Base-by-base conservation (phyloP, 2,888 invertebrate genomes). In the Zele albiditarsus region DNA sequence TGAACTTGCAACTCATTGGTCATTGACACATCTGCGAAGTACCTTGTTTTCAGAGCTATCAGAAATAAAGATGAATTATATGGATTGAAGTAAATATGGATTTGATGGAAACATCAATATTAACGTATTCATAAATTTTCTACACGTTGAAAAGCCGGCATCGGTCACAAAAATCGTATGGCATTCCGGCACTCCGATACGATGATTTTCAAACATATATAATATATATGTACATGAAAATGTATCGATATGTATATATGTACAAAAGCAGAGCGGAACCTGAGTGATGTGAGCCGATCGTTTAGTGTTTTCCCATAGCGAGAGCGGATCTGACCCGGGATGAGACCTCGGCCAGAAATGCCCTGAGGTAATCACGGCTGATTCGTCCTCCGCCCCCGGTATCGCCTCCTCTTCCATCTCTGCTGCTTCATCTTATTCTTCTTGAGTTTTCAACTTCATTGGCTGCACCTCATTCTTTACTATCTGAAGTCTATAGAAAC, bases 241-340 rank as follows among this genome's bases (percentile, higher is more conserved):
- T 66, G n/a, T 42, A 67, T 60, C 49, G 31, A 58, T 65, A 66
- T 25, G 25, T 70, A 70, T 25, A 71, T 53, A 33, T 58, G 66
- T 70, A 53, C 53, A 74, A 78, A 69, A 75, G 77, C 75, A 67
- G 75, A 76, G 72, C 82, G 82, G 84, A 84, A 85, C 85, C 85
- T 84, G 87, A 87, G 87, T 87, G 89, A 88, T 89, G 88, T 89
- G 89, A 88, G 88, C 88, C 88, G 87, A 89, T 88, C 88, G 88
- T 88, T 89, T 88, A 88, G 84, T 83, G 84, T 86, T 88, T 89
- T 89, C 88, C 88, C 88, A 89, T 88, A 87, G 88, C 79, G 49
- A 65, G 76, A 79, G 84, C 82, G 84, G 86, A 88, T 87, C 88
- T 88, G 89, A 89, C 88, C 87, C 86, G 87, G 86, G 88, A 87